Conservation (phyloP, 2,888 invertebrate species). For the Pristionchus japonicus region DNA sequence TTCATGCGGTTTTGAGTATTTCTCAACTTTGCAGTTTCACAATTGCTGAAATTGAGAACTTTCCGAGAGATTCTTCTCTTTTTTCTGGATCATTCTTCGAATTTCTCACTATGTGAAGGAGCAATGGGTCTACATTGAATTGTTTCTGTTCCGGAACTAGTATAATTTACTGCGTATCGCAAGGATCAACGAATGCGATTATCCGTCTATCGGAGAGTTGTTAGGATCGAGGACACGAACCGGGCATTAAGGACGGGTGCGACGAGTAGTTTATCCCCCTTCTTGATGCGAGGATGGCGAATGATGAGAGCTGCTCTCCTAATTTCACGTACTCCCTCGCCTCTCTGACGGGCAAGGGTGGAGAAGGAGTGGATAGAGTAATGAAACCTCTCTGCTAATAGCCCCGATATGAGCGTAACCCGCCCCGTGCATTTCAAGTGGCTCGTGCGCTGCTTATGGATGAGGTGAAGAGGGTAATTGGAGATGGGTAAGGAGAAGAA, state of each 20-base stretch:
- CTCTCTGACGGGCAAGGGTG: neutral
- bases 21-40: no score
- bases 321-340: neutral
- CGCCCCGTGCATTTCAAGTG: slow-evolving; percentile 9
- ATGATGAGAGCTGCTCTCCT: neutral
- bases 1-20: neutral
- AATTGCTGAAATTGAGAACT: no score
- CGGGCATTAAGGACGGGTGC: neutral
- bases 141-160: neutral
- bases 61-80: no score
- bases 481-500: neutral
- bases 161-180: neutral
- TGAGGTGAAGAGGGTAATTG: slow-evolving; percentile 33
- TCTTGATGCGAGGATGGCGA: neutral
- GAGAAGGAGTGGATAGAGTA: neutral
- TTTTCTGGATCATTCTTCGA: no score
- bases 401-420: slow-evolving; percentile 20
- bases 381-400: neutral
- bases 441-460: neutral
- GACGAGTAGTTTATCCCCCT: neutral
- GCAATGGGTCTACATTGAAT: no score
- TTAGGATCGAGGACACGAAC: neutral
- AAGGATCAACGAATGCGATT: neutral
- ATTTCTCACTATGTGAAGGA: no score
- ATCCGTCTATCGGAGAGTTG: neutral